A percentile compares a stretch with the other conserved stretches of the same genome.
These are phyloP conservation scores for Graptemys geographica DNA, from an alignment of 2,797 vertebrate species.

Conservation along the genomic window DNA sequence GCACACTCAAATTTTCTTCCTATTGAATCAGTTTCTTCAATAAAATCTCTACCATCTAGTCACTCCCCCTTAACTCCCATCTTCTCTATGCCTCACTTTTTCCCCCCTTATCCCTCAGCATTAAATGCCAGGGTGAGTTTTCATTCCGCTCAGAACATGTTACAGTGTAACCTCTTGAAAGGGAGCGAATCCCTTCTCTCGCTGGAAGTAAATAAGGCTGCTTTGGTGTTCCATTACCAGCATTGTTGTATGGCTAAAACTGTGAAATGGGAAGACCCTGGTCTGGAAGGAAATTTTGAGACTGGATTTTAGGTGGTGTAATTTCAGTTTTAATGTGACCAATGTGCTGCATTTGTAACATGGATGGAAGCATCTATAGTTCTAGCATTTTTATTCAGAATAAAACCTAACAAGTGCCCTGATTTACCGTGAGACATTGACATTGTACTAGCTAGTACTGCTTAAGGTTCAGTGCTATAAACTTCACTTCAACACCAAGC, in stretches of 20 bases:
- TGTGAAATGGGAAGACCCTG: conserved; percentile 52
- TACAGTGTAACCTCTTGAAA: not conserved
- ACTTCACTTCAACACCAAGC: not conserved
- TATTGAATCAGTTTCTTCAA: conserved; percentile 68
- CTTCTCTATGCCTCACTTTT: not conserved
- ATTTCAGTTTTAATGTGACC: conserved; percentile 50
- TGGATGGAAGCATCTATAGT: conserved; percentile 17
- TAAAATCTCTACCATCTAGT: conserved; percentile 62
- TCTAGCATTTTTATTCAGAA: not conserved
- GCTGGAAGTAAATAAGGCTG: not conserved
- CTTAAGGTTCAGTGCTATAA: not conserved
- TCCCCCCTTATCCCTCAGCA: not conserved
- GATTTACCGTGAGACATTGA: conserved; percentile 26
- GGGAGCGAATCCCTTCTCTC: conserved; percentile 56
- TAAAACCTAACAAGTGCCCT: conserved; percentile 43
- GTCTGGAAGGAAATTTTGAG: conserved; percentile 24
- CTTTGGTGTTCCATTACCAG: conserved; percentile 33
- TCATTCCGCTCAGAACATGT: not conserved
- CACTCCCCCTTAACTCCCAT: conserved; percentile 52
- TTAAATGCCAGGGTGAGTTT: conserved; percentile 7
- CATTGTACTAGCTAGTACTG: conserved; percentile 33
- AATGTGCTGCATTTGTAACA: conserved; percentile 26
- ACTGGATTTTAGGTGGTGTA: not conserved
- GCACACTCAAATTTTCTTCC: conserved; percentile 46
- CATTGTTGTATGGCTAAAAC: not conserved